phyloP scores from a whole-genome alignment of 2,113 vertebrate genomes.

The Puntigrus tetrazona region DNA sequence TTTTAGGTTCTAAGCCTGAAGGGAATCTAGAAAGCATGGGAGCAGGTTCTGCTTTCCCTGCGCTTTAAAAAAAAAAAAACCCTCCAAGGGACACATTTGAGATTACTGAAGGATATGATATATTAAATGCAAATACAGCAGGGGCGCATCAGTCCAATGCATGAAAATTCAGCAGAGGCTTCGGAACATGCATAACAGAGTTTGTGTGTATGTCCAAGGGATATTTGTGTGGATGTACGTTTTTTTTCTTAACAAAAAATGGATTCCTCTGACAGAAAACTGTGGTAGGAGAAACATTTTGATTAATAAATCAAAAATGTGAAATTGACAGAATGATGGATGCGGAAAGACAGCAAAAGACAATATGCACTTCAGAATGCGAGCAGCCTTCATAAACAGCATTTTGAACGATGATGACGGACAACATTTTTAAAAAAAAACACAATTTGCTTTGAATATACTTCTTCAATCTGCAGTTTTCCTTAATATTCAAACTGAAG shows the following conservation, averaged over 20 bases:
- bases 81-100: conserved; percentile 39
- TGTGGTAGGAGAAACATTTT: background rate
- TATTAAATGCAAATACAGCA: conserved; percentile 40
- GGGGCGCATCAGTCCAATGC: background rate
- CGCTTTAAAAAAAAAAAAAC: conserved; percentile 35
- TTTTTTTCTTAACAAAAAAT: background rate
- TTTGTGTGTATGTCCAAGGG: conserved; percentile 29
- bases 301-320: background rate
- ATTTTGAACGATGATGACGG: background rate
- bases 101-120: conserved; percentile 41
- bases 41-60: conserved; percentile 11
- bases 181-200: conserved; percentile 31
- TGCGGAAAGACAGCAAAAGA: background rate
- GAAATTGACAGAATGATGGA: conserved; percentile 4
- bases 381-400: conserved; percentile 14
- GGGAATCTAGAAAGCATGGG: conserved; percentile 27
- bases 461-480: background rate
- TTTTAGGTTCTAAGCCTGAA: conserved; percentile 51
- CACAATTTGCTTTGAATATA: background rate
- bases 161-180: conserved; percentile 20
- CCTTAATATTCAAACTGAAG: too few relatives aligned
- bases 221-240: background rate
- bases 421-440: background rate
- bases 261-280: conserved; percentile 1
- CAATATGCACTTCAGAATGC: background rate